Evolutionary conservation across 2,888 invertebrate genomes (phyloP).

Genomic region (Lithophane socia): DNA sequence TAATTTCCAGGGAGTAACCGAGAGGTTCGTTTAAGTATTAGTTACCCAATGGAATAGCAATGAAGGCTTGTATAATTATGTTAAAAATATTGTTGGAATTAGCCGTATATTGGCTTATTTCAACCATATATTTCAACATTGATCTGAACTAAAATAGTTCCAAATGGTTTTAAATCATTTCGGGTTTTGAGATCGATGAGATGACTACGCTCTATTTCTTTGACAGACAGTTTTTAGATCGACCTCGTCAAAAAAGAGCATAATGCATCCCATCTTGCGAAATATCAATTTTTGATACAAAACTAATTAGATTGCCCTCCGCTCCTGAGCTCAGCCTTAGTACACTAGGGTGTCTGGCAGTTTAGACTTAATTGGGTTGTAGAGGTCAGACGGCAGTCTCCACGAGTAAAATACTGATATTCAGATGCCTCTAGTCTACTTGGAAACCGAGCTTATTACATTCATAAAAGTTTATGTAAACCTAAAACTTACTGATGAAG

Average conservation of each 20-base stretch:
- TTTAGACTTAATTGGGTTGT: constrained; percentile 45
- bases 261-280: background rate
- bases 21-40: too few species aligned
- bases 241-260: background rate
- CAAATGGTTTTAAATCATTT: background rate
- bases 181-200: too few species aligned
- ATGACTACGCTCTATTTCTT: background rate
- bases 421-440: constrained; percentile 3
- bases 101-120: background rate
- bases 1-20: background rate
- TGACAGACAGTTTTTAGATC: background rate
- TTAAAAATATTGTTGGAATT: background rate
- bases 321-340: constrained; percentile 19
- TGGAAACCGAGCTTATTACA: background rate
- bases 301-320: constrained; percentile 13
- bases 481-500: background rate
- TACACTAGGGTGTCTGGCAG: constrained; percentile 12
- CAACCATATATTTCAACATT: background rate
- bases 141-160: too few species aligned
- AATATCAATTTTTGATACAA: constrained; percentile 13
- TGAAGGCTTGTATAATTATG: background rate
- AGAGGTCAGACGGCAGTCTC: constrained; percentile 28
- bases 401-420: constrained; percentile 25
- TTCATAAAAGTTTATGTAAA: background rate
- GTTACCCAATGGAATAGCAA: too few species aligned